Evolutionary conservation across 1,140 invertebrate genomes (phyloP), one percentile per base, ranked within the genome.

Genomic region (Drosophila gunungcola): DNA sequence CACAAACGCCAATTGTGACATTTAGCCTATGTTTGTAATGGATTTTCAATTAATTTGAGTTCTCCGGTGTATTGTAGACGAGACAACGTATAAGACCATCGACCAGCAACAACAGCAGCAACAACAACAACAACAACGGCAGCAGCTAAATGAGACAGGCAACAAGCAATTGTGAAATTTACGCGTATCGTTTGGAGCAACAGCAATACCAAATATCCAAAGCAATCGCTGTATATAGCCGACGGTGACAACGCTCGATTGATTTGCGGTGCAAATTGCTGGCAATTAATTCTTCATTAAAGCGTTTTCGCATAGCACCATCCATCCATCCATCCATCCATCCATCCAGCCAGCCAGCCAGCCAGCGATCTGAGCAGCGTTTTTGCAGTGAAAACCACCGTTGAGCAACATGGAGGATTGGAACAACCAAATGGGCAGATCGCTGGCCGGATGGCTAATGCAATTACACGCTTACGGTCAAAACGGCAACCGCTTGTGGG

Each of bases 21-120:
- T 90, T 89, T 89, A 90, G 85, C 85, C 85, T 85, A 89, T 89
- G 85, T 89, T 89, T 89, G 85, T 90, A 90, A 90, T 89, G 85
- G 85, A 89, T 90, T 89, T 89, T 89, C 85, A 89, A 89, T 89
- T 89, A 90, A 89, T 89, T 89, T 89, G 85, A 89, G 85, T 90
- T 89, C 85, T 89, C 85, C 85, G 78, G 85, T 90, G 85, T 90
- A 90, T 89, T 89, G 85, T 89, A 88, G 84, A 80, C 77, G 84
- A 52, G 72, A 89, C 84, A 64, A 73, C 83, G 73, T 83, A 82
- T 89, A 89, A 76, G 83, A 83, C 69, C 63, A 73, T 70, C 69
- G 54, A 57, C 5, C 72, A 72, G 13, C 72, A 65, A 42, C 49
- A 68, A 16, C 69, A 52, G 21, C 63, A 69, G 13, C 63, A 60